A percentile compares a stretch with the other conserved stretches of the same genome.
Conservation (phyloP, 2,113 vertebrate genomes). For the Chlamydotis undulata region DNA sequence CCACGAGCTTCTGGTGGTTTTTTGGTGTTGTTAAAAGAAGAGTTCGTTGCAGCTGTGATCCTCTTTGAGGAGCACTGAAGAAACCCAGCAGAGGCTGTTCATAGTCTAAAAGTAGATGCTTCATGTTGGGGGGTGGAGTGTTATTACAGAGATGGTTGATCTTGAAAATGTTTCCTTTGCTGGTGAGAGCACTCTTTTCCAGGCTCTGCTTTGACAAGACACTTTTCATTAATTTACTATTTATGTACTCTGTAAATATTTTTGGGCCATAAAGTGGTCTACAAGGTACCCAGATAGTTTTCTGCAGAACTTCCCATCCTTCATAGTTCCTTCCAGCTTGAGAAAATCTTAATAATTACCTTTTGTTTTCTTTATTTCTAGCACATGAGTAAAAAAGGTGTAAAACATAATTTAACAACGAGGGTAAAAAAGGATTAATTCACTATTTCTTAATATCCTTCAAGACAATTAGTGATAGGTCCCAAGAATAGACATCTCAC, state of each 20-base stretch:
- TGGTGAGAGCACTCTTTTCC: not conserved
- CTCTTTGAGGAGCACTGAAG: not conserved
- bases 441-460: not conserved
- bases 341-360: not conserved
- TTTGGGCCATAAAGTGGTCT: not conserved
- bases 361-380: not conserved
- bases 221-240: not conserved
- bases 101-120: not conserved
- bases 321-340: not conserved
- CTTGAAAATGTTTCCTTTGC: not conserved
- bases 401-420: not conserved
- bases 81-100: not conserved
- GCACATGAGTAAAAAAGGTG: not conserved
- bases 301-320: not conserved
- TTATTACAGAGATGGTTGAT: not conserved
- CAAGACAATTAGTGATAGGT: not conserved
- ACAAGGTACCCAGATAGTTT: not conserved
- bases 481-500: constrained; percentile 7
- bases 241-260: not conserved
- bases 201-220: not conserved
- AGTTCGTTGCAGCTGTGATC: not conserved
- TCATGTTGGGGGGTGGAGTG: not conserved
- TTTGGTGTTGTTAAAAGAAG: not conserved
- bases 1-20: fast-evolving
- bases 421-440: not conserved